phyloP scores from a whole-genome alignment of 2,888 invertebrate species.

The Scrobipalpa costella region DNA sequence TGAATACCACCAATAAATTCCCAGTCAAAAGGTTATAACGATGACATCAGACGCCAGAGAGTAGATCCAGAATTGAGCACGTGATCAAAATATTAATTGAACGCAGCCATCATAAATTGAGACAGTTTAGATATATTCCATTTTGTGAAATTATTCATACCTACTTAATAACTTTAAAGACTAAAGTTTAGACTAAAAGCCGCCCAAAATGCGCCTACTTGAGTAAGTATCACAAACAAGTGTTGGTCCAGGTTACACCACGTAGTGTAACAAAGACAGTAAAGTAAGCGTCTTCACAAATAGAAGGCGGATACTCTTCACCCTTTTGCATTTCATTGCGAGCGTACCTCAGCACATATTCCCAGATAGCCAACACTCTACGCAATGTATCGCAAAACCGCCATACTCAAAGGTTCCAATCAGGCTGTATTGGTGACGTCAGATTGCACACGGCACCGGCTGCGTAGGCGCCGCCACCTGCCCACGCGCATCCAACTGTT shows the following conservation, averaged over 20 bases:
- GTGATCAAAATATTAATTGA: background rate
- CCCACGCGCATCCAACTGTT: constrained; percentile 56
- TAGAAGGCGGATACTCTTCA: background rate
- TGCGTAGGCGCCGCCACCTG: constrained; percentile 70
- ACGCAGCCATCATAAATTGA: background rate
- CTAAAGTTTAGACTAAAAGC: background rate
- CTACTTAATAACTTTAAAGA: no score
- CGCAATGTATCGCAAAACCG: background rate
- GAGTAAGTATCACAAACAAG: no score
- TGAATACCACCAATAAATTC: background rate
- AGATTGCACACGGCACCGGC: constrained; percentile 74
- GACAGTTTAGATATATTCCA: no score
- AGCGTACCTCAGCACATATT: no score
- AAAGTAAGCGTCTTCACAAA: background rate
- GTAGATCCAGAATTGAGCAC: background rate
- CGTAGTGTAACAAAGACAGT: background rate
- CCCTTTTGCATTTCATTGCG: background rate
- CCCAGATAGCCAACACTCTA: no score
- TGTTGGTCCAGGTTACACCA: background rate
- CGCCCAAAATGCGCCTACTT: no score
- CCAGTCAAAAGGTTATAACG: background rate
- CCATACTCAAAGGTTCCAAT: constrained; percentile 42
- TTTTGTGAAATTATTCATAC: no score
- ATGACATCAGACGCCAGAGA: constrained; percentile 3
- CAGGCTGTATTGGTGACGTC: constrained; percentile 70